phyloP scores from a whole-genome alignment of 2,888 invertebrate genomes.

The Sussaba pulchella region DNA sequence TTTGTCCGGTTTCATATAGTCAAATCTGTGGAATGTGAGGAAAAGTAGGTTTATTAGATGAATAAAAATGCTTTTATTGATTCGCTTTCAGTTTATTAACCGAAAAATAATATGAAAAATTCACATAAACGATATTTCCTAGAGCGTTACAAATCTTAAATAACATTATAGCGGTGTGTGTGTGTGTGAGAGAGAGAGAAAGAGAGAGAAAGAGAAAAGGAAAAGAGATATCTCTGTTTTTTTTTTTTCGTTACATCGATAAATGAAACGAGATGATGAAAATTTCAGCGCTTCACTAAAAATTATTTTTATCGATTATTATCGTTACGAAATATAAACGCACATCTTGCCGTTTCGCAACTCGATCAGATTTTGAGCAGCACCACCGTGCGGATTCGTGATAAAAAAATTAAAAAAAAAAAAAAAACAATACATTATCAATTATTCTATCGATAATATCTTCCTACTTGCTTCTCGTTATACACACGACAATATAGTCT shows the following conservation, averaged over 20 bases:
- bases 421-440: conserved; percentile 35
- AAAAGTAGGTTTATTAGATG: too few species aligned
- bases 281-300: conserved; percentile 43
- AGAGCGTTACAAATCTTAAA: conserved; percentile 59
- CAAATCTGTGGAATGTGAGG: background rate
- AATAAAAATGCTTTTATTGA: too few species aligned
- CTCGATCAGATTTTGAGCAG: conserved; percentile 61
- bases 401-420: conserved; percentile 27
- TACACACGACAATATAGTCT: conserved; percentile 32
- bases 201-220: too few species aligned
- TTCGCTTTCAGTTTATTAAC: conserved; percentile 64
- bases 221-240: background rate
- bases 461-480: conserved; percentile 28
- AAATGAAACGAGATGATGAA: conserved; percentile 52
- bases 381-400: conserved; percentile 49
- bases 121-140: conserved; percentile 59
- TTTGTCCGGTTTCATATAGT: background rate
- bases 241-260: conserved; percentile 14
- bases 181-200: background rate
- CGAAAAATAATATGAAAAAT: conserved; percentile 54
- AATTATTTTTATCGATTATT: conserved; percentile 46
- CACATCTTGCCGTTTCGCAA: conserved; percentile 13
- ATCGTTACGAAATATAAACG: conserved; percentile 34
- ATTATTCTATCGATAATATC: conserved; percentile 36
- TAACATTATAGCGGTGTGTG: conserved; percentile 44